Conservation (phyloP, 2,797 vertebrate species). For the Neolamprologus multifasciatus region DNA sequence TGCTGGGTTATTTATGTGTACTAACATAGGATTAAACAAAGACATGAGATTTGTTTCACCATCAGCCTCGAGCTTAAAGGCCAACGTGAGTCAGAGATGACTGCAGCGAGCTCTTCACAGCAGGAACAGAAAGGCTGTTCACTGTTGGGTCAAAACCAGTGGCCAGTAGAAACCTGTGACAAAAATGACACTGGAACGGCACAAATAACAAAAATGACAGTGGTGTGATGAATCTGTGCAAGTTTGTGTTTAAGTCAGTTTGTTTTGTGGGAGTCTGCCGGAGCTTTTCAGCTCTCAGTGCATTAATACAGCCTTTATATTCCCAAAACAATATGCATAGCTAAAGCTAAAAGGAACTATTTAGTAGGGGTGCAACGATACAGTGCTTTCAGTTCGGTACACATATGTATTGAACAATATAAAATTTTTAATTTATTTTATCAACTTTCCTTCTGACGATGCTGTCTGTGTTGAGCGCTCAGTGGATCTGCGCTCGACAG, state of each 20-base stretch:
- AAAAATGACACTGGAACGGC: background rate
- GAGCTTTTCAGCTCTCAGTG: background rate
- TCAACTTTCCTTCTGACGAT: no score
- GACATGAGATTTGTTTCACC: background rate
- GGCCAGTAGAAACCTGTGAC: background rate
- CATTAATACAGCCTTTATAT: background rate
- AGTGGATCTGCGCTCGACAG: no score
- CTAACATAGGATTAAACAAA: background rate
- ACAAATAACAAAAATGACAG: background rate
- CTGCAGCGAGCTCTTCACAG: background rate
- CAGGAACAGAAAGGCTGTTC: fast-evolving
- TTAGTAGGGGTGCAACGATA: background rate
- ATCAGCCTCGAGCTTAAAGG: fast-evolving
- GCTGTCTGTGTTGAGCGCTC: no score
- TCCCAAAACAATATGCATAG: background rate
- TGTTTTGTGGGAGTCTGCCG: background rate
- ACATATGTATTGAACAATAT: no score
- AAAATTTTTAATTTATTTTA: no score
- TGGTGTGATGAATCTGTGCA: background rate
- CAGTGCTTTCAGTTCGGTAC: no score
- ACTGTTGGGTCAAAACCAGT: background rate
- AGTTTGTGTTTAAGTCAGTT: background rate
- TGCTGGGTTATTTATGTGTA: background rate
- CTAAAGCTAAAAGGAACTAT: background rate
- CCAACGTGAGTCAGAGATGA: background rate